phyloP scores from a whole-genome alignment of 2,113 vertebrate genomes.

The Pseudorhombus dupliciocellatus region DNA sequence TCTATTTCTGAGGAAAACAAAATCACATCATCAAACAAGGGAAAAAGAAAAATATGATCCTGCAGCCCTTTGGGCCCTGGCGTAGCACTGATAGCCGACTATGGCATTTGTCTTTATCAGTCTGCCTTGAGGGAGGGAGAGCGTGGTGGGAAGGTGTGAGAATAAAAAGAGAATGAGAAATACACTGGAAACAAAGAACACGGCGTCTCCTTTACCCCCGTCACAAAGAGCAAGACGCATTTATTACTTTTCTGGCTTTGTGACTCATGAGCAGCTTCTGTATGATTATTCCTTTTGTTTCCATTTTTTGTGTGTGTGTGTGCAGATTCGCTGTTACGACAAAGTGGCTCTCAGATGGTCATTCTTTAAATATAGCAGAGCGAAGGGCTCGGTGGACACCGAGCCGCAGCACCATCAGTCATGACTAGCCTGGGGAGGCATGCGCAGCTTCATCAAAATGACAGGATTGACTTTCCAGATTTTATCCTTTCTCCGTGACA shows the following conservation, averaged over 20 bases:
- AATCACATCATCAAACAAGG: slow-evolving; percentile 87
- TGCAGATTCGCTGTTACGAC: slow-evolving; percentile 13
- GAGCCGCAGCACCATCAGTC: slow-evolving; percentile 67
- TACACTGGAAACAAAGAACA: slow-evolving; percentile 53
- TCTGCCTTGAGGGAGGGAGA: slow-evolving; percentile 73
- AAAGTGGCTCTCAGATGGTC: slow-evolving; percentile 51
- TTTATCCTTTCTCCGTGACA: slow-evolving; percentile 72
- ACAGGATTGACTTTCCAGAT: slow-evolving; percentile 77
- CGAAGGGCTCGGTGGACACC: slow-evolving; percentile 65
- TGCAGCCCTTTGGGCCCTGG: slow-evolving; percentile 72
- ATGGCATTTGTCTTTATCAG: slow-evolving; percentile 87
- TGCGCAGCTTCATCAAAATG: slow-evolving; percentile 75
- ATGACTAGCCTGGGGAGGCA: slow-evolving; percentile 65
- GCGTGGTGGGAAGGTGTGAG: slow-evolving; percentile 61
- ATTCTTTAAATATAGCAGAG: slow-evolving; percentile 73
- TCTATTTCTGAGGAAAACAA: slow-evolving; percentile 87
- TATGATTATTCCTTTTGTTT: slow-evolving; percentile 41
- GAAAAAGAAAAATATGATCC: slow-evolving; percentile 84
- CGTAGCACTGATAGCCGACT: slow-evolving; percentile 79
- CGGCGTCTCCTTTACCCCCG: slow-evolving; percentile 48
- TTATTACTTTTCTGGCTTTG: slow-evolving; percentile 48
- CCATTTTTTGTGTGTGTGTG: slow-evolving; percentile 4
- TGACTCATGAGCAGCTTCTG: slow-evolving; percentile 14
- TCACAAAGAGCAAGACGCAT: slow-evolving; percentile 40
- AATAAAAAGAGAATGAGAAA: slow-evolving; percentile 64